Conservation (phyloP, 2,113 vertebrate species). For the Rhinichthys klamathensis region DNA sequence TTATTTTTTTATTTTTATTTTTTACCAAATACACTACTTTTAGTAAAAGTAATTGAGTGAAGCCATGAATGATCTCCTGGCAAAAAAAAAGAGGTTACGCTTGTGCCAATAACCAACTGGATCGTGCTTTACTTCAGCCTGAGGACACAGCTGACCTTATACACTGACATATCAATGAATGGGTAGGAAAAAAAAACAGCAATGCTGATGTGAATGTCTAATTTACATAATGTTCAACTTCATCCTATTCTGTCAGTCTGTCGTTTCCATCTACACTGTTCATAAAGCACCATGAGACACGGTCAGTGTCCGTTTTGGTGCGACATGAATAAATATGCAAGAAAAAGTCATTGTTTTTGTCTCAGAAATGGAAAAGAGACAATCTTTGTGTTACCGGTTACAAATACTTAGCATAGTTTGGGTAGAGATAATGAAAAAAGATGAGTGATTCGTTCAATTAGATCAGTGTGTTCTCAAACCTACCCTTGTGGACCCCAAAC, state of each 20-base stretch:
- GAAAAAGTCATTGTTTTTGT: constrained; percentile 41
- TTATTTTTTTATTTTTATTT: background rate
- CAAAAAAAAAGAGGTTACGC: constrained; percentile 38
- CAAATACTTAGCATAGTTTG: constrained; percentile 32
- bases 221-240: constrained; percentile 33
- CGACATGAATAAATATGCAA: constrained; percentile 53
- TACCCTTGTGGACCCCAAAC: too few species aligned
- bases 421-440: constrained; percentile 31
- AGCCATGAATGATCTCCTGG: constrained; percentile 2
- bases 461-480: background rate
- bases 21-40: constrained; percentile 47
- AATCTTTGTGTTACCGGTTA: constrained; percentile 39
- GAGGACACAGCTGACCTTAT: constrained; percentile 26
- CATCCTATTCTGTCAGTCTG: constrained; percentile 35
- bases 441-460: constrained; percentile 21
- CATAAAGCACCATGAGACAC: constrained; percentile 24
- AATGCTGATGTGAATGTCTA: constrained; percentile 60
- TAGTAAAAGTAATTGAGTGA: constrained; percentile 61
- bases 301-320: constrained; percentile 43
- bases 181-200: constrained; percentile 48
- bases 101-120: constrained; percentile 38
- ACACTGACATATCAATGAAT: constrained; percentile 33
- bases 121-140: constrained; percentile 40
- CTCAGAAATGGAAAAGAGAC: constrained; percentile 31
- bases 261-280: constrained; percentile 34